phyloP scores from a whole-genome alignment of 1,140 invertebrate species.

The Megalonaias nervosa region DNA sequence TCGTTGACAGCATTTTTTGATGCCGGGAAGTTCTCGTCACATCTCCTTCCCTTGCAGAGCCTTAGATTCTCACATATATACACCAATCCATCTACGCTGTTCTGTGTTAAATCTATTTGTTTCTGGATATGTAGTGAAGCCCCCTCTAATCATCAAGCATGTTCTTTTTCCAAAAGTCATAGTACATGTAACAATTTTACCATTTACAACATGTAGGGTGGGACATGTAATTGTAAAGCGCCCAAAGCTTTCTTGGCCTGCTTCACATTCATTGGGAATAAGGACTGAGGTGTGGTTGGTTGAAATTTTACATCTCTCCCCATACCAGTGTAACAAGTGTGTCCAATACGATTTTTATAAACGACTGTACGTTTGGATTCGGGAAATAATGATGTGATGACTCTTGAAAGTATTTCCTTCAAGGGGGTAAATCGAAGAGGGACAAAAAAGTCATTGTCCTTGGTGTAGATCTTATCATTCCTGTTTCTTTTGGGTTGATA shows the following conservation, averaged over 20 bases:
- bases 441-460: constrained; percentile 1
- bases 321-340: constrained; percentile 3
- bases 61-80: constrained; percentile 3
- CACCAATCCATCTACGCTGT: constrained; percentile 10
- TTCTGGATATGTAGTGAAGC: not conserved
- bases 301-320: not conserved
- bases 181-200: constrained; percentile 1
- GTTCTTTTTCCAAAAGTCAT: not conserved
- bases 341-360: not conserved
- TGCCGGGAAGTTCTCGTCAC: not conserved
- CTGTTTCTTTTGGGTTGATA: constrained; percentile 1
- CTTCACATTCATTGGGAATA: constrained; percentile 8
- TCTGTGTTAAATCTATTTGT: not conserved
- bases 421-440: not conserved
- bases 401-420: not conserved
- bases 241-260: not conserved
- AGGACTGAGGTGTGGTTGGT: not conserved
- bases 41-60: constrained; percentile 21
- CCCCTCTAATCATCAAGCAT: not conserved
- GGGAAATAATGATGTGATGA: constrained; percentile 2
- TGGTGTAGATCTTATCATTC: not conserved
- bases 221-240: constrained; percentile 6
- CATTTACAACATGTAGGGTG: not conserved
- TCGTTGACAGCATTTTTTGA: constrained; percentile 13
- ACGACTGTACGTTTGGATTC: not conserved